A percentile compares a stretch with the other conserved stretches of the same genome.
phyloP scores from a whole-genome alignment of 2,113 vertebrate genomes.

The Terrapene triunguis region DNA sequence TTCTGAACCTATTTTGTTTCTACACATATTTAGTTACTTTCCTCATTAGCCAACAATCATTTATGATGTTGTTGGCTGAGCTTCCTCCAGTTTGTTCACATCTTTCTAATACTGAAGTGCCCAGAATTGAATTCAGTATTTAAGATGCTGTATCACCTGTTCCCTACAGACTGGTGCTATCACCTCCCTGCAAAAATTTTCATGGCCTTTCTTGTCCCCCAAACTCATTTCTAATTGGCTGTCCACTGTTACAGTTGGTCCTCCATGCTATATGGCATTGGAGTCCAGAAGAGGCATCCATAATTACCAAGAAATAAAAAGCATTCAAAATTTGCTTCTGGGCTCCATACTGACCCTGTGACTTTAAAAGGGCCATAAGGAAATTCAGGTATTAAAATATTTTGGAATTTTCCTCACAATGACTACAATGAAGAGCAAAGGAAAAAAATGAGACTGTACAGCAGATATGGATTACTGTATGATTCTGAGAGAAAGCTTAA shows the following conservation, averaged over 20 bases:
- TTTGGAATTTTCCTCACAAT: background rate
- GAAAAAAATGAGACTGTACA: background rate
- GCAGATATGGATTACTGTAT: background rate
- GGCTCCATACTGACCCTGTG: background rate
- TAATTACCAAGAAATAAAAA: background rate
- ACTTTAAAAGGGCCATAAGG: background rate
- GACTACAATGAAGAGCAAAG: background rate
- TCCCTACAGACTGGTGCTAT: background rate
- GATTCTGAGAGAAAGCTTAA: background rate
- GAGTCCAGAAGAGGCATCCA: background rate
- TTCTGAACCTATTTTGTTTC: background rate
- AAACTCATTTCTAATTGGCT: constrained; percentile 6
- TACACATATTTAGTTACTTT: background rate
- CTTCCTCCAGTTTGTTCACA: background rate
- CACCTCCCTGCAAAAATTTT: rapidly evolving
- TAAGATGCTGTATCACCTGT: background rate
- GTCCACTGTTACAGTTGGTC: background rate
- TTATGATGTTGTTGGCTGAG: background rate
- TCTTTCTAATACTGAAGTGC: background rate
- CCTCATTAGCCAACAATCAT: rapidly evolving
- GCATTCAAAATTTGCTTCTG: background rate
- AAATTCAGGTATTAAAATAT: background rate
- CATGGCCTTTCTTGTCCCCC: background rate
- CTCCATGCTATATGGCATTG: background rate
- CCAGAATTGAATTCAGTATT: background rate